Base-by-base conservation (phyloP, 2,888 invertebrate species). In the Drosophila dives region DNA sequence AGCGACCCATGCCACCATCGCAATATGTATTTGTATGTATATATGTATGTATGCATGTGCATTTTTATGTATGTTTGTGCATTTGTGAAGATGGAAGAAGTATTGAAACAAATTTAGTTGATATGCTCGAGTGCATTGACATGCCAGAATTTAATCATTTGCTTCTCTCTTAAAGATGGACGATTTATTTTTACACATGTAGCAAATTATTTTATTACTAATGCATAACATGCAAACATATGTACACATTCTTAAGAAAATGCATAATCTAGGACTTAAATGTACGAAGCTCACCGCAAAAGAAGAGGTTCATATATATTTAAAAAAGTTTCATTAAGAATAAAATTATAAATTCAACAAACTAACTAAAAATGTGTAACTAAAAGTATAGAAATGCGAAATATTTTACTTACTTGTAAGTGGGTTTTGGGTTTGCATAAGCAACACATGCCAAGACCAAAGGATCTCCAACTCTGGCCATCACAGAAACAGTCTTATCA, bases 381-480 rank as follows among this genome's bases (percentile, higher is more conserved):
- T 29, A 6, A 29, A 36, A 12, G 34, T 36, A 10, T 36, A 12
- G 3, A 36, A 36, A 36, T 36, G 6, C 4, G 15, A 23, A 23
- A 8, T 45, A 23, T 23, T 23, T 1, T 7, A 45, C 91, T 94
- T 93, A 95, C 95, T 94, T 94, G 92, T 94, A 93, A 64, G 92
- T 92, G 15, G 95, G 95, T 23, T 94, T 93, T 12, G 95, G 95
- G 91, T 94, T 94, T 20, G 94, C 95, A 86, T 94, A 94, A 29
- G 95, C 95, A 42, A 95, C 94, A 92, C 95, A 95, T 8, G 95
- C 94, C 61, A 95, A 93, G 48, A 95, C 94, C 42, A 94, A 93
- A 33, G 93, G 93, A 81, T 94, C 94, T 63, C 94, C 94, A 62
- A 94, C 92, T 63, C 94, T 93, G 33, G 93, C 93, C 49, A 93